Evolutionary conservation across 2,888 invertebrate genomes (phyloP), one percentile per base, ranked within the genome.

Genomic region (Stenurella melanura): DNA sequence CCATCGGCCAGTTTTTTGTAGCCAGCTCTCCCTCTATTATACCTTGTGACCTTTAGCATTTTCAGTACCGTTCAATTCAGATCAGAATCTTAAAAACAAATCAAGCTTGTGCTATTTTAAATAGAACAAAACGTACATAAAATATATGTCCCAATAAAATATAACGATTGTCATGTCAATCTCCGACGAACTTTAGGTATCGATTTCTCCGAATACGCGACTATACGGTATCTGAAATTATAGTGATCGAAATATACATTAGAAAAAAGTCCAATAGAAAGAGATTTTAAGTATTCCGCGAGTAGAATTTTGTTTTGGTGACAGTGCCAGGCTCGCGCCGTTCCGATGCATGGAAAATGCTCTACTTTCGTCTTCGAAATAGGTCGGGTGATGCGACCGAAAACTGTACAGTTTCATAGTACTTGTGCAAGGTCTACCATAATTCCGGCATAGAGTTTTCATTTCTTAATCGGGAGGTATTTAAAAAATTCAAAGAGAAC

Each of bases 301-400:
- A 34, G 50, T 12, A 63, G 71, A 69, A 61, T 73, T 75, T 69
- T 81, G 79, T 79, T 78, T 74, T 76, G 66, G 76, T 73, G 76
- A 75, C 80, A 82, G 84, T 85, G 71, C 85, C 85, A 82, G 85
- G 81, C 82, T 82, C 84, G 79, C 77, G 79, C 70, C 72, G 80
- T 80, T 81, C 81, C 81, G 76, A 81, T 78, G 76, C 80, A 80
- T 38, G 58, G 34, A 70, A 70, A 60, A 38, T 38, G 17, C n/a
- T 21, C 26, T 50, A 42, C 56, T 54, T 38, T 50, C 54, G 6
- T 67, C 21, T 54, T 26, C 2, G 19, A 7, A 26, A 17, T 17
- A 50, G 26, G 12, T 12, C 64, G 9, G 50, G 42, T 19, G 19
- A 19, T 19, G 18, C 0, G 19, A 38, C 11, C 9, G 50, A 66